Evolutionary conservation across 2,113 vertebrate species (phyloP).

Genomic region (Rhipidura dahli): DNA sequence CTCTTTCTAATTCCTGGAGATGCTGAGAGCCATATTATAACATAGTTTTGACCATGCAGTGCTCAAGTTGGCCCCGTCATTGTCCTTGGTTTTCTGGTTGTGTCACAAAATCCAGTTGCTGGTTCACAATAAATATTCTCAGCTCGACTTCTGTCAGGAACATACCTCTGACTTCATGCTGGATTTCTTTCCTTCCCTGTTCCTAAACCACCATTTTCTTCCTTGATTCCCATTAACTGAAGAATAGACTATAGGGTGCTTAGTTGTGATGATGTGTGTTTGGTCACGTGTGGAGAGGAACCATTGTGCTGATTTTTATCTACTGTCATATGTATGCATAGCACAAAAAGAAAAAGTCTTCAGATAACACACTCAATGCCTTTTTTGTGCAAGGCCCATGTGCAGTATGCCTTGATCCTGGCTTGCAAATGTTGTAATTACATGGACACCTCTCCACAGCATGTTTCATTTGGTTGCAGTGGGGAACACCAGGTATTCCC

Average conservation of each 20-base stretch:
- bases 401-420: neutral
- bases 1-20: neutral
- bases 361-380: neutral
- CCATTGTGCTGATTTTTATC: constrained; percentile 1
- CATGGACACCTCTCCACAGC: neutral
- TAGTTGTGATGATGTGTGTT: neutral
- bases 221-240: neutral
- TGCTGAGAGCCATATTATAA: neutral
- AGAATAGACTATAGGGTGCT: neutral
- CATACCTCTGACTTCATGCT: neutral
- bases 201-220: neutral
- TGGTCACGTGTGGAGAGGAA: neutral
- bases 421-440: neutral
- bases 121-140: neutral
- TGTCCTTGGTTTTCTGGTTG: neutral
- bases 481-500: neutral
- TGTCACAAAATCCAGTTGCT: neutral
- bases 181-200: neutral
- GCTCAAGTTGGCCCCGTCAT: neutral
- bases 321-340: neutral
- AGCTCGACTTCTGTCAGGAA: neutral
- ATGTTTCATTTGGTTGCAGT: constrained; percentile 1
- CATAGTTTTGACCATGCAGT: neutral
- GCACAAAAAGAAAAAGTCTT: neutral
- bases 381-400: neutral